phyloP scores from a whole-genome alignment of 92 coral and sea anemone genomes.

The Phenganax stokvisi region DNA sequence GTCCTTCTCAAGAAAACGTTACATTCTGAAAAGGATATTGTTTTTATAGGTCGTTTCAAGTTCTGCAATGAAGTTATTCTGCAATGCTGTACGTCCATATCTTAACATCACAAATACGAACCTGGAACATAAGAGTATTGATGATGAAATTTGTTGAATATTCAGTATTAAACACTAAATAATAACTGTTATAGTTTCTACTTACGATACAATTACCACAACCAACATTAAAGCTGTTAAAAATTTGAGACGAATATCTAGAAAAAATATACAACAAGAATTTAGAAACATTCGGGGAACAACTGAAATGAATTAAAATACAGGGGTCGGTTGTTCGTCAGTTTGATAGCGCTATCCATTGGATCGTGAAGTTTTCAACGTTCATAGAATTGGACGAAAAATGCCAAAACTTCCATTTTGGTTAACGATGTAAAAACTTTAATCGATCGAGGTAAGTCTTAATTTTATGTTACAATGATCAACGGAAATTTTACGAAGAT shows the following conservation, averaged over 20 bases:
- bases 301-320: slow-evolving; percentile 2
- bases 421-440: too few relatives aligned
- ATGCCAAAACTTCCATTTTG: too few relatives aligned
- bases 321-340: too few relatives aligned
- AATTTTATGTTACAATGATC: too few relatives aligned
- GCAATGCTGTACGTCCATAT: slow-evolving; percentile 82
- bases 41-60: slow-evolving; percentile 89
- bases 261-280: slow-evolving; percentile 1
- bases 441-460: too few relatives aligned
- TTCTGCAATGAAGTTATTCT: slow-evolving; percentile 93
- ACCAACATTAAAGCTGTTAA: slow-evolving; percentile 91
- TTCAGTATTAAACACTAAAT: neutral
- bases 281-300: neutral
- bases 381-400: too few relatives aligned
- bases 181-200: neutral
- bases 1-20: too few relatives aligned
- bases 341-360: too few relatives aligned
- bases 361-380: too few relatives aligned
- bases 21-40: slow-evolving; percentile 72
- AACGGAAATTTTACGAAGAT: too few relatives aligned
- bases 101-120: slow-evolving; percentile 76
- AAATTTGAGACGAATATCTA: slow-evolving; percentile 95
- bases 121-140: slow-evolving; percentile 40
- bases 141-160: neutral
- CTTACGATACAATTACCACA: slow-evolving; percentile 52